Base-by-base conservation (phyloP, 1,140 invertebrate genomes). In the Drosophila dunni region DNA sequence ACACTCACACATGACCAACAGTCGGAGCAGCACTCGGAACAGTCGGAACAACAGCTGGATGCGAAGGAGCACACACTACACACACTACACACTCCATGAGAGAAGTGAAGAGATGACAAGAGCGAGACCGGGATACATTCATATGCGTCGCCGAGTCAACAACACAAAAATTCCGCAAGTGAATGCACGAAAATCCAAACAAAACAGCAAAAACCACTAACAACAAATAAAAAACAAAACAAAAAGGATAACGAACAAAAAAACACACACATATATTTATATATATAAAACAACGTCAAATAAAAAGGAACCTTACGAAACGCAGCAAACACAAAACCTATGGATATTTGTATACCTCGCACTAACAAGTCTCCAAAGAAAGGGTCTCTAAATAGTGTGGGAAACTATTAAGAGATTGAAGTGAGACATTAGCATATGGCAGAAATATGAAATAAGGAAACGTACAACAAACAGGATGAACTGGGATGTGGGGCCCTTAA, bases 181-280 rank as follows among this genome's bases (percentile, higher is more conserved):
- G 82, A 88, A 83, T 89, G 80, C 84, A 88, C 69, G 79, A 89
- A 88, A 88, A 86, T 83, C 83, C 82, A 86, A 89, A 85, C 79
- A 86, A 79, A 82, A 86, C 78, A 75, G 46, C 65, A 69, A 71
- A 76, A 71, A 78, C 53, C 54, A 69, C 57, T 8, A 70, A 63
- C 17, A 61, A 56, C 63, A 62, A 34, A 24, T 56, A 54, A 66
- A 63, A 57, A 62, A 62, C 13, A 48, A 40, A 50, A 58, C 54
- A 48, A 63, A 45, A 51, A 58, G 3, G 54, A 75, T 15, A 40
- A 54, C 51, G 62, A 70, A 69, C 46, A 60, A 15, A 46, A 62
- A 15, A 71, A 63, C 45, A 50, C 57, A 40, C 38, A 46, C n/a
- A 72, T 6, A 29, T 29, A 29, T 29, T 29, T 29, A 29, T 29